Evolutionary conservation across 30 jellyfish, hydroid and myxozoan genomes (phyloP).

Genomic region (Morbakka virulenta): DNA sequence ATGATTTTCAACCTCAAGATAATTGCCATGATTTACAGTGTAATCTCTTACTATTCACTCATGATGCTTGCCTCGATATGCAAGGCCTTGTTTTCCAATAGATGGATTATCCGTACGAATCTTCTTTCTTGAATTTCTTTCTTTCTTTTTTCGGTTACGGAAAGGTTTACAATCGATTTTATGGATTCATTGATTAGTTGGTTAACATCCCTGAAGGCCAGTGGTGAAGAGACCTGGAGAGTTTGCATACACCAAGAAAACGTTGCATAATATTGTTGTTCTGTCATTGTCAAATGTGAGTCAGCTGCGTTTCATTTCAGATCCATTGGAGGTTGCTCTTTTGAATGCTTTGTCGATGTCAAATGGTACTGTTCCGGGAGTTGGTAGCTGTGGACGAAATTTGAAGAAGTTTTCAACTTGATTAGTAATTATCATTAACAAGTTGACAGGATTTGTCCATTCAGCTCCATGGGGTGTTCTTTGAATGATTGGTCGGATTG

Average conservation of each 20-base stretch:
- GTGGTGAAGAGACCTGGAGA: neutral
- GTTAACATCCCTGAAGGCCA: constrained; percentile 24
- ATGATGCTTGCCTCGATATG: constrained; percentile 16
- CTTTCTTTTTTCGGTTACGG: too few species aligned
- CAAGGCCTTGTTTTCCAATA: too few species aligned
- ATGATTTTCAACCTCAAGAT: constrained; percentile 3
- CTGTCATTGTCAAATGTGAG: constrained; percentile 14
- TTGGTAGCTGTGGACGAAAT: too few species aligned
- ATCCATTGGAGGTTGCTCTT: constrained; percentile 19
- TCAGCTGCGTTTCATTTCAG: constrained; percentile 9
- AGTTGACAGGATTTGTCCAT: too few species aligned
- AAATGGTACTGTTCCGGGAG: constrained; percentile 29
- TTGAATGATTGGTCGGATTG: too few species aligned
- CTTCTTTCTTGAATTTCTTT: too few species aligned
- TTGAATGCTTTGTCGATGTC: constrained; percentile 17
- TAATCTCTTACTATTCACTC: constrained; percentile 7
- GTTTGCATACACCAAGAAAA: constrained; percentile 21
- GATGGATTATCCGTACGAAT: too few species aligned
- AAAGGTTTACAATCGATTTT: neutral
- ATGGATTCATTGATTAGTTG: too few species aligned
- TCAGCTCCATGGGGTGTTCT: too few species aligned
- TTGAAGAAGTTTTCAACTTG: constrained; percentile 19
- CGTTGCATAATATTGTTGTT: constrained; percentile 2
- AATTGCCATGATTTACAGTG: neutral
- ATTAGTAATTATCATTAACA: too few species aligned